phyloP scores from a whole-genome alignment of 64 coral and sea anemone genomes.

The Pocillopora damicornis region DNA sequence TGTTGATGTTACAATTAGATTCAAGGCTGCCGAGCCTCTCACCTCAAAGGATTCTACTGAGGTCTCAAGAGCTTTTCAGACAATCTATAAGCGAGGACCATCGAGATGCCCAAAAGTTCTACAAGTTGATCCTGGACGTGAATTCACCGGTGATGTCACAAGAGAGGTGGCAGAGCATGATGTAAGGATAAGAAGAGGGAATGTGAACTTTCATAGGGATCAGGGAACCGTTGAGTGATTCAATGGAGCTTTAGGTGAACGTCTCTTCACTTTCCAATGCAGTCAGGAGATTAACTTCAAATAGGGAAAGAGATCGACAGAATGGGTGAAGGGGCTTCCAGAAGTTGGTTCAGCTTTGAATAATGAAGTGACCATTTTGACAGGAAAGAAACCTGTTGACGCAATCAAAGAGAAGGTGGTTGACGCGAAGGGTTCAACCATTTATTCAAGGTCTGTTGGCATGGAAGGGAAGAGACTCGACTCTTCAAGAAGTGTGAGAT shows the following conservation, averaged over 20 bases:
- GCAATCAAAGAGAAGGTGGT: no score
- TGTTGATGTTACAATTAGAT: no score
- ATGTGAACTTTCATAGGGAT: conserved; percentile 28
- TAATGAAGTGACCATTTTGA: no score
- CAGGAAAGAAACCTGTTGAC: no score
- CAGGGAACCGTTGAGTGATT: conserved; percentile 20
- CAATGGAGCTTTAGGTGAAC: background rate
- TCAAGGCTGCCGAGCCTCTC: background rate
- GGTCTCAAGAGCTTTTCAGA: conserved; percentile 22
- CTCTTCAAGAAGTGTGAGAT: background rate
- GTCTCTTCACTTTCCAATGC: conserved; percentile 23
- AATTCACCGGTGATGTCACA: conserved; percentile 36
- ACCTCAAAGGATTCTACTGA: conserved; percentile 23
- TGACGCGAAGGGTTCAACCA: no score
- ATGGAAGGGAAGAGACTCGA: background rate
- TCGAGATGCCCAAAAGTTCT: conserved; percentile 41
- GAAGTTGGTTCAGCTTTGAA: no score
- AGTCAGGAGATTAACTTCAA: background rate
- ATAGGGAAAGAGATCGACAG: conserved; percentile 8
- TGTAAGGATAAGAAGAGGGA: conserved; percentile 15
- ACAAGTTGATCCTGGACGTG: conserved; percentile 55
- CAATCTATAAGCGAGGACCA: conserved; percentile 24
- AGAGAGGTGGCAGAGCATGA: background rate
- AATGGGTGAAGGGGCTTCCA: no score
- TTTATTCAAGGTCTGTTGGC: no score